These are phyloP conservation scores for Hydraecia micacea DNA, from an alignment of 2,888 invertebrate species.

Conservation along the genomic window DNA sequence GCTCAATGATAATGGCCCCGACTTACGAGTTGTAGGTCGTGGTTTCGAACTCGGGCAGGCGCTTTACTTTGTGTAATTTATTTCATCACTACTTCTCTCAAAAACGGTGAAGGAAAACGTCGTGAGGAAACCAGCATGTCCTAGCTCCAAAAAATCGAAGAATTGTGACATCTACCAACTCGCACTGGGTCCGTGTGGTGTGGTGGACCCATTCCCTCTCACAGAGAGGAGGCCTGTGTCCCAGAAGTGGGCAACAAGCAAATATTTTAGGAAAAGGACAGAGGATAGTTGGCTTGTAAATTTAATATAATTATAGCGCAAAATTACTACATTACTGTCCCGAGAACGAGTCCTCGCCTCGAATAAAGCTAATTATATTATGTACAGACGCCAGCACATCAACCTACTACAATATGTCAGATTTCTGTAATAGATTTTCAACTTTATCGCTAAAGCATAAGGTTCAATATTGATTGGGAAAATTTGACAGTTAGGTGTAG, in stretches of 20 bases:
- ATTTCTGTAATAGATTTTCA: no score
- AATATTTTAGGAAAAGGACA: not conserved
- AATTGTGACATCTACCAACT: not conserved
- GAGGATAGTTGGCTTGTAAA: not conserved
- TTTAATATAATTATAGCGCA: not conserved
- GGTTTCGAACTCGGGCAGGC: not conserved
- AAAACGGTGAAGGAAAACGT: not conserved
- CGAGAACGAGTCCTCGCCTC: not conserved
- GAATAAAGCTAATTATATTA: slow-evolving; percentile 2
- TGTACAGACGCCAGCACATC: no score
- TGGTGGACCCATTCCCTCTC: not conserved
- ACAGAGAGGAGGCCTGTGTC: not conserved
- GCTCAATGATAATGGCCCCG: not conserved
- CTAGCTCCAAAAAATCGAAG: not conserved
- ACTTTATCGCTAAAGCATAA: no score
- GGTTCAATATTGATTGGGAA: no score
- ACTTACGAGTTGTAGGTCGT: not conserved
- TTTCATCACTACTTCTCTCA: not conserved
- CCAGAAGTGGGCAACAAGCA: not conserved
- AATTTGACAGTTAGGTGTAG: no score
- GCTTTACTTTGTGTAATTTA: not conserved
- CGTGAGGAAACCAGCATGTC: not conserved
- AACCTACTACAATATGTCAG: no score
- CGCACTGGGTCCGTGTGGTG: not conserved
- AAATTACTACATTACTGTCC: not conserved